Evolutionary conservation across 2,797 vertebrate species (phyloP).

Genomic region (Aythya fuligula): DNA sequence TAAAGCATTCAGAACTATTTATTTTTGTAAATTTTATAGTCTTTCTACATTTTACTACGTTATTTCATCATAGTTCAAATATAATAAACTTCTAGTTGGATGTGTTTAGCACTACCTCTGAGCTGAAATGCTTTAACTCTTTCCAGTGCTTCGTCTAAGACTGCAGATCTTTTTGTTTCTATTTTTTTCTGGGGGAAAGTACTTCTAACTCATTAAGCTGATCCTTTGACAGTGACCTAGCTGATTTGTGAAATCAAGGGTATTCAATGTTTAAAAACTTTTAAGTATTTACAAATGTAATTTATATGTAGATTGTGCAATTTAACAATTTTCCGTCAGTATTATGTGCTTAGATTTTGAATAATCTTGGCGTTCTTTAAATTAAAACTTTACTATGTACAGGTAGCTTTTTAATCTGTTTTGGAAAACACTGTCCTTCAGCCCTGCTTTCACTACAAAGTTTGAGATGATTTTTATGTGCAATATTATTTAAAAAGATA

Average conservation of each 20-base stretch:
- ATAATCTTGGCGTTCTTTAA: conserved; percentile 74
- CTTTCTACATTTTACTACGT: conserved; percentile 79
- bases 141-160: conserved; percentile 72
- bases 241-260: conserved; percentile 71
- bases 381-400: conserved; percentile 71
- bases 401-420: conserved; percentile 72
- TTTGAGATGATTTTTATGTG: conserved; percentile 73
- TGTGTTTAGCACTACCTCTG: conserved; percentile 81
- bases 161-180: conserved; percentile 57
- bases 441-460: conserved; percentile 63
- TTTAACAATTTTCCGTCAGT: conserved; percentile 77
- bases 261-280: conserved; percentile 72
- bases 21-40: conserved; percentile 80
- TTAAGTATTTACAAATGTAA: conserved; percentile 75
- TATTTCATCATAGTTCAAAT: conserved; percentile 74
- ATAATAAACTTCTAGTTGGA: conserved; percentile 75
- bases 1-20: conserved; percentile 78
- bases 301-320: conserved; percentile 77
- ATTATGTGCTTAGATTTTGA: conserved; percentile 76
- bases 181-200: conserved; percentile 15
- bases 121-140: conserved; percentile 77
- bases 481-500: conserved; percentile 74
- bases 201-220: conserved; percentile 51
- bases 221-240: conserved; percentile 66
- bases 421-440: conserved; percentile 66